Conservation (phyloP, 1,140 invertebrate species). For the Zophobas atratus region DNA sequence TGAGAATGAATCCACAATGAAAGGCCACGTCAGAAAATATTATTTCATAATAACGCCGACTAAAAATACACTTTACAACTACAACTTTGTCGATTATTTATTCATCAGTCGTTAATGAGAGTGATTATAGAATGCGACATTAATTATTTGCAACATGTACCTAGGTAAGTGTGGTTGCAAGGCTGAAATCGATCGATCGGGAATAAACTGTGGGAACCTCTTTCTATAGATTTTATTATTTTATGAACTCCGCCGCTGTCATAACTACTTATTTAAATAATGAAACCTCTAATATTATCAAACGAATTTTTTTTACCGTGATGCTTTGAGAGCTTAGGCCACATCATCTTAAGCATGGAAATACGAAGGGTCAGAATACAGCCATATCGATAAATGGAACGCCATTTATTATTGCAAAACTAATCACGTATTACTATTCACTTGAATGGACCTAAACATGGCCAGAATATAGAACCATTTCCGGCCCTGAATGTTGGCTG, state of each 20-base stretch:
- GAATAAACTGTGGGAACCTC: slow-evolving; percentile 34
- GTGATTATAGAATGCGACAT: slow-evolving; percentile 37
- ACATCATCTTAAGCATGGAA: slow-evolving; percentile 2
- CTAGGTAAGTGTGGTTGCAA: slow-evolving; percentile 37
- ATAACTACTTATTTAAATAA: slow-evolving; percentile 31
- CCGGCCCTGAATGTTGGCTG: slow-evolving; percentile 55
- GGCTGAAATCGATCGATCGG: slow-evolving; percentile 17
- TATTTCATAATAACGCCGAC: slow-evolving; percentile 19
- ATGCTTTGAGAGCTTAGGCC: too few species aligned
- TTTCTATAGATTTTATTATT: slow-evolving; percentile 27
- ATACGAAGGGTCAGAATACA: not conserved
- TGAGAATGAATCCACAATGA: slow-evolving; percentile 18
- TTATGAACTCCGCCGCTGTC: slow-evolving; percentile 11
- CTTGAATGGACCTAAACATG: slow-evolving; percentile 57
- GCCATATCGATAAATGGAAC: slow-evolving; percentile 3
- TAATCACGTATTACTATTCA: slow-evolving; percentile 60
- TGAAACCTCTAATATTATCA: slow-evolving; percentile 7
- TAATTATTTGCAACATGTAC: slow-evolving; percentile 39
- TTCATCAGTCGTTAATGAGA: slow-evolving; percentile 32
- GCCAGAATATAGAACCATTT: slow-evolving; percentile 59
- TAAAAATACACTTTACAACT: slow-evolving; percentile 35
- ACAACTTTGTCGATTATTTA: slow-evolving; percentile 13
- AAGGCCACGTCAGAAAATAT: slow-evolving; percentile 37
- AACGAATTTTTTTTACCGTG: slow-evolving; percentile 11
- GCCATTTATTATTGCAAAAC: slow-evolving; percentile 54